Base-by-base conservation (phyloP, 2,113 vertebrate species). In the Perognathus longimembris region DNA sequence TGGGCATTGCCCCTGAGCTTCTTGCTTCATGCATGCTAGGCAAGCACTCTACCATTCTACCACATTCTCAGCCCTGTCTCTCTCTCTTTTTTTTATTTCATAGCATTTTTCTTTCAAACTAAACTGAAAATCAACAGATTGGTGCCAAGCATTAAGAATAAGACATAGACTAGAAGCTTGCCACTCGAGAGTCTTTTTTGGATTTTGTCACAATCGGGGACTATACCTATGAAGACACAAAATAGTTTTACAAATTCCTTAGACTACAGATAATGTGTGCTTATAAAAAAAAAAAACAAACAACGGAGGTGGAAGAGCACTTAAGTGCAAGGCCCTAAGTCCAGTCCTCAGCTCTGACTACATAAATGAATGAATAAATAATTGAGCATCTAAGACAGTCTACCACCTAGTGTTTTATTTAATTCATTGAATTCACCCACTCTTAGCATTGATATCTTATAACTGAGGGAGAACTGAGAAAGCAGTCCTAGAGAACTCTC, bases 201-300 rank as follows among this genome's bases (percentile, higher is more conserved):
- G n/a, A 71, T 75, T 67, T 14, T 69, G 50, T 92, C 73, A 93
- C 59, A 64, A 86, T 83, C 79, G 85, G 26, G 24, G 64, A 54
- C 2, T 78, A 70, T 22, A 94, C 10, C 38, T 50, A 83, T 36
- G 26, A 89, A 95, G 86, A 92, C n/a, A 28, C 92, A 63, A 85
- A 61, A 92, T 54, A 83, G n/a, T 83, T 85, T 67, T 83, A 69
- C 10, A 92, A 67, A 89, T 84, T 87, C 81, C 80, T 84, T 88
- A 80, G 78, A 85, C 21, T 87, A 26, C 10, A 91, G 30, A 91
- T 34, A 89, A 24, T 34, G 91, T 54, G 40, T 81, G 45, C 94
- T 61, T 26, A 2, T 21, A 7, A 26, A 54, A 18, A 54, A 54
- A 14, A 45, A 54, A 54, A 54, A 54, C 11, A 54, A 54, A 54